phyloP scores from a whole-genome alignment of 2,888 invertebrate species.

The Anodontia alba region DNA sequence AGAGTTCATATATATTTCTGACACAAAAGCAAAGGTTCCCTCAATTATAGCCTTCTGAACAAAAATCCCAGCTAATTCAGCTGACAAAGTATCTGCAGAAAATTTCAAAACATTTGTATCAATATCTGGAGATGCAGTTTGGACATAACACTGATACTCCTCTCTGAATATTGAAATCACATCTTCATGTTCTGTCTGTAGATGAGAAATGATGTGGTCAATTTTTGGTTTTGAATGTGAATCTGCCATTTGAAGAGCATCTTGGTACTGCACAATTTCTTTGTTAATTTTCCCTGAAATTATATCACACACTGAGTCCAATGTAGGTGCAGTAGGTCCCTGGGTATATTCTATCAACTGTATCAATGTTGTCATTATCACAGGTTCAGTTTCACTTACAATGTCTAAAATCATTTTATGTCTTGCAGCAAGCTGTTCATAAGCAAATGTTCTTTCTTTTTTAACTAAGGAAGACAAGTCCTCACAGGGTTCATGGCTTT shows the following conservation, averaged over 20 bases:
- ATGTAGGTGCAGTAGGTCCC: constrained; percentile 54
- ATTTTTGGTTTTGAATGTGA: constrained; percentile 43
- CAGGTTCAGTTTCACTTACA: constrained; percentile 67
- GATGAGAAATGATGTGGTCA: constrained; percentile 51
- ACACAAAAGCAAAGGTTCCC: constrained; percentile 71
- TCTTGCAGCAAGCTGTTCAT: constrained; percentile 67
- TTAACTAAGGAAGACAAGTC: constrained; percentile 61
- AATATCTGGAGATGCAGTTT: constrained; percentile 63
- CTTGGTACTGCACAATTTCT: constrained; percentile 54
- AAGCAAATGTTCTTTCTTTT: constrained; percentile 69
- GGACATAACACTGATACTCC: constrained; percentile 61
- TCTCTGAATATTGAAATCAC: constrained; percentile 56
- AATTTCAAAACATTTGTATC: constrained; percentile 59
- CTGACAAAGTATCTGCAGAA: constrained; percentile 47
- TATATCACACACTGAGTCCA: constrained; percentile 57
- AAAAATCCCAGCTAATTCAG: constrained; percentile 57
- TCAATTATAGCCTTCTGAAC: constrained; percentile 86
- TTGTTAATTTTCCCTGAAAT: constrained; percentile 53
- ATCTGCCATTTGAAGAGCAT: constrained; percentile 40
- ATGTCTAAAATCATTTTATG: constrained; percentile 67
- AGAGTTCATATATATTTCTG: constrained; percentile 57
- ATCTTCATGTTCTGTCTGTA: constrained; percentile 55
- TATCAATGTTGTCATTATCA: constrained; percentile 61
- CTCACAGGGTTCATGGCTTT: constrained; percentile 41
- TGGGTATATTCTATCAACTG: constrained; percentile 61